A percentile compares a stretch with the other conserved stretches of the same genome.
Evolutionary conservation across 2,888 invertebrate genomes (phyloP).

Genomic region (Agrypnus murinus): DNA sequence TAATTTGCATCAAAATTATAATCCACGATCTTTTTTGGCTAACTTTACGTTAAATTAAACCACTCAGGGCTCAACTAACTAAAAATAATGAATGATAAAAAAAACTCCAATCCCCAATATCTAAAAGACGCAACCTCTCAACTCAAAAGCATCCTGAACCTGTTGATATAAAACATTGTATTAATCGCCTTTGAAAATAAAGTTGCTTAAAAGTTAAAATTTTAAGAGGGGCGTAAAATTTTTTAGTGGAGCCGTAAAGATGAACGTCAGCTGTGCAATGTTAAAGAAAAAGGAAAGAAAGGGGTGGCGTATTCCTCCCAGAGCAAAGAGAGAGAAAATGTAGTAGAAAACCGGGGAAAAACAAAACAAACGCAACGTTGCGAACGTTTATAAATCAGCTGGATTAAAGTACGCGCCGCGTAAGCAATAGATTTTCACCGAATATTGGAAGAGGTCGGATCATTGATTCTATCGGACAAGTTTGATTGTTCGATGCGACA

Average conservation of each 20-base stretch:
- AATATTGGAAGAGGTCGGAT: slow-evolving; percentile 25
- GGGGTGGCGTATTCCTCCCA: no score
- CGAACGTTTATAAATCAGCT: slow-evolving; percentile 40
- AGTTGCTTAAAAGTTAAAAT: slow-evolving; percentile 18
- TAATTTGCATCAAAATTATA: no score
- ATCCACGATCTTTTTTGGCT: no score
- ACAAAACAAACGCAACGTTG: slow-evolving; percentile 39
- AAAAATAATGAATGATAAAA: no score
- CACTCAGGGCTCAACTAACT: no score
- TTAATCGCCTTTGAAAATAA: slow-evolving; percentile 34
- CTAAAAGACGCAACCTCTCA: no score
- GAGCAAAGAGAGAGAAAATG: slow-evolving; percentile 37
- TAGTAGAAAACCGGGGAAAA: slow-evolving; percentile 28
- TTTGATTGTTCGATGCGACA: slow-evolving; percentile 6
- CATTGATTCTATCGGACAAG: slow-evolving; percentile 19
- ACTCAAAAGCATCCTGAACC: no score
- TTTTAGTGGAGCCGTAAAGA: slow-evolving; percentile 36
- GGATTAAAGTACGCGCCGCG: slow-evolving; percentile 35
- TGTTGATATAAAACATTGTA: slow-evolving; percentile 27
- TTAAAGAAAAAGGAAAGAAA: slow-evolving; percentile 1
- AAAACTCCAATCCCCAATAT: no score
- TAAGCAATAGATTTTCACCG: slow-evolving; percentile 25
- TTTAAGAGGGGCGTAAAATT: slow-evolving; percentile 27
- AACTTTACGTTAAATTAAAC: no score
- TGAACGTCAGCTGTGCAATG: slow-evolving; percentile 37